These are phyloP conservation scores for Phylloscopus collybita DNA, from an alignment of 2,797 vertebrate species.

Conservation along the genomic window DNA sequence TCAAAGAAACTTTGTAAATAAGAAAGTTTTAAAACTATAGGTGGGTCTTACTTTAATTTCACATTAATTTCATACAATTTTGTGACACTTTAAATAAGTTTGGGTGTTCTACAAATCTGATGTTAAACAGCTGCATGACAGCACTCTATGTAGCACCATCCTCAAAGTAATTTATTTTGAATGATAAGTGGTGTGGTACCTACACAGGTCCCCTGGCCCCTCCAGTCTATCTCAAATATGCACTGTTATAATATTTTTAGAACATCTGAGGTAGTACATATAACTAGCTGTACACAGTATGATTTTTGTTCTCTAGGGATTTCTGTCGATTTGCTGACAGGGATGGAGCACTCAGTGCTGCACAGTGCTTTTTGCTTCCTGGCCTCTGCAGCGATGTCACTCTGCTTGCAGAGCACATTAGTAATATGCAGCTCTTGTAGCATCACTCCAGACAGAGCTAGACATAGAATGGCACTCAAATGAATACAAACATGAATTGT, in stretches of 20 bases:
- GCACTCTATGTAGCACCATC: not conserved
- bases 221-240: not conserved
- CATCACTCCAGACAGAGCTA: not conserved
- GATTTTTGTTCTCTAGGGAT: not conserved
- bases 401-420: not conserved
- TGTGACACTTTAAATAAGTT: not conserved
- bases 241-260: not conserved
- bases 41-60: not conserved
- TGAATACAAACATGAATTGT: conserved; percentile 11
- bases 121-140: not conserved
- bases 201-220: rapidly evolving
- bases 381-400: not conserved
- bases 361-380: not conserved
- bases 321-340: not conserved
- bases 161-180: not conserved
- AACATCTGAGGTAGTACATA: not conserved
- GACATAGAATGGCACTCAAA: not conserved
- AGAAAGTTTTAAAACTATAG: not conserved
- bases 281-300: not conserved
- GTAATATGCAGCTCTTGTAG: not conserved
- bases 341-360: not conserved
- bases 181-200: not conserved
- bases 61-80: not conserved
- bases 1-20: not conserved
- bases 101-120: not conserved